Evolutionary conservation across 2,797 vertebrate genomes (phyloP).

Genomic region (Enteromius thamalakanensis): DNA sequence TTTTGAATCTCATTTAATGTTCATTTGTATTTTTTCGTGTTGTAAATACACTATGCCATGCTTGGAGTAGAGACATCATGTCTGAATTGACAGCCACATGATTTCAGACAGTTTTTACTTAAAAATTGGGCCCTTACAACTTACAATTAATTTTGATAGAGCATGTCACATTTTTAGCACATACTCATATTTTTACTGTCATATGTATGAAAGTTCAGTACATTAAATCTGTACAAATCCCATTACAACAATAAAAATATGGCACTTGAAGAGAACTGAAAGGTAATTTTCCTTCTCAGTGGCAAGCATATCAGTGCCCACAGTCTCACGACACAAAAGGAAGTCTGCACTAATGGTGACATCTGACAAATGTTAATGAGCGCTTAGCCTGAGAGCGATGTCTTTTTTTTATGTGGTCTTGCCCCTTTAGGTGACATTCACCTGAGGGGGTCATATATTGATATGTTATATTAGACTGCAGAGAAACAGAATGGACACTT

Average conservation of each 20-base stretch:
- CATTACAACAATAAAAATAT: background rate
- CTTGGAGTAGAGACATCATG: background rate
- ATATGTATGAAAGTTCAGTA: background rate
- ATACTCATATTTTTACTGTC: background rate
- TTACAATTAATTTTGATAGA: background rate
- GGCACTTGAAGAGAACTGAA: background rate
- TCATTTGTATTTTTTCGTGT: background rate
- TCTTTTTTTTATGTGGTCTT: background rate
- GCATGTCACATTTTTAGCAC: background rate
- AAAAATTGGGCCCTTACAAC: background rate
- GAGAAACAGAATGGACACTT: background rate
- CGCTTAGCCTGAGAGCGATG: background rate
- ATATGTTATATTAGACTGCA: background rate
- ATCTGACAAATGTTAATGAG: slow-evolving; percentile 25
- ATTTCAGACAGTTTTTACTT: background rate
- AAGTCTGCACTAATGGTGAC: background rate
- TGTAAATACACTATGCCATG: background rate
- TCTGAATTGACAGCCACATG: background rate
- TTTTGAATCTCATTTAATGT: background rate
- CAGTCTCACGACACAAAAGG: background rate
- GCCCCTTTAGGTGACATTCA: slow-evolving; percentile 7
- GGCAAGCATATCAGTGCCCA: background rate
- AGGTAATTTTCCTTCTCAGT: background rate
- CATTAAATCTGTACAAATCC: background rate
- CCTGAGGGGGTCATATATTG: background rate